Percentiles rank a stretch among this genome's conserved stretches.
Evolutionary conservation across 2,888 invertebrate genomes (phyloP).

Genomic region (Parnassius orleans): DNA sequence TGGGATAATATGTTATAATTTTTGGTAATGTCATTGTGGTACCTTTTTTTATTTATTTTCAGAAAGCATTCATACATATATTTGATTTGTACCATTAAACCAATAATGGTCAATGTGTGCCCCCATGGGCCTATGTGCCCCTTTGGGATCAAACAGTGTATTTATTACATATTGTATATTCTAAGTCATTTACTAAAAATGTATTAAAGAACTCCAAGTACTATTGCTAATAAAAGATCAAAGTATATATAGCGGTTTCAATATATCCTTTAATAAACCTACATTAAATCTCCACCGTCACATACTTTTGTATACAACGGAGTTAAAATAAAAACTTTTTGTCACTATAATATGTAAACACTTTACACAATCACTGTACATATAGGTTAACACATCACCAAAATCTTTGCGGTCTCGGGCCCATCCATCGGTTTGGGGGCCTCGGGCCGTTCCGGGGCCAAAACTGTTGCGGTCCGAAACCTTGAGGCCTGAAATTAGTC

Average conservation of each 20-base stretch:
- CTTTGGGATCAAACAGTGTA: too few species aligned
- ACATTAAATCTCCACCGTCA: conserved; percentile 3
- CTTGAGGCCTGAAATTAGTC: conserved; percentile 52
- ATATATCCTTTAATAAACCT: conserved; percentile 16
- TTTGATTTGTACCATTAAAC: too few species aligned
- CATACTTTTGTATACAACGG: not conserved
- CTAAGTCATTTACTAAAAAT: not conserved
- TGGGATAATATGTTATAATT: too few species aligned
- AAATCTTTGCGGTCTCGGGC: conserved; percentile 68
- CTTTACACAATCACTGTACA: conserved; percentile 27
- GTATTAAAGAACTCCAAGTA: conserved; percentile 13
- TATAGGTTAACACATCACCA: conserved; percentile 57
- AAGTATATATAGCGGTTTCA: conserved; percentile 16
- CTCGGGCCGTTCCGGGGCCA: conserved; percentile 65
- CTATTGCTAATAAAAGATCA: conserved; percentile 16
- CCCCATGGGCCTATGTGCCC: too few species aligned
- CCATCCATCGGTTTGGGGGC: conserved; percentile 60
- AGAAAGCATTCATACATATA: too few species aligned
- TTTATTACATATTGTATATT: too few species aligned
- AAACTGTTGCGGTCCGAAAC: conserved; percentile 41
- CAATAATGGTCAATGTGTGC: too few species aligned
- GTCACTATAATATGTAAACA: conserved; percentile 11
- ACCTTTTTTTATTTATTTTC: too few species aligned
- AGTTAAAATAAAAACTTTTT: conserved; percentile 1
- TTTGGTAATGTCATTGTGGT: too few species aligned